phyloP scores from a whole-genome alignment of 2,888 invertebrate genomes.

The Acanthosoma haemorrhoidale region DNA sequence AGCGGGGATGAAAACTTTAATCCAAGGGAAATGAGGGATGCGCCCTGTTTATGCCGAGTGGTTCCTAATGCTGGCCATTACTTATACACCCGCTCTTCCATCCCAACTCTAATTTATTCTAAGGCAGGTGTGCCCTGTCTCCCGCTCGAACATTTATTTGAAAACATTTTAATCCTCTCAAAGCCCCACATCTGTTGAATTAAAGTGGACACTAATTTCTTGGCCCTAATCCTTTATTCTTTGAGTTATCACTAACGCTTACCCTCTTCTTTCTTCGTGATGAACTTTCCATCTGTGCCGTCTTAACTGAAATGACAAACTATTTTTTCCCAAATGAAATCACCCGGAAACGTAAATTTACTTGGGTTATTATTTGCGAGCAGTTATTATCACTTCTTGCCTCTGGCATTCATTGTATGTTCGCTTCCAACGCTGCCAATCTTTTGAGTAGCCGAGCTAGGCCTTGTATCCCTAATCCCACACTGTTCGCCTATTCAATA shows the following conservation, averaged over 20 bases:
- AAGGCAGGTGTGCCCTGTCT: slow-evolving; percentile 27
- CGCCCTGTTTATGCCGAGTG: slow-evolving; percentile 33
- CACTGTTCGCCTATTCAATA: too few species aligned
- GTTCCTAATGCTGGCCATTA: slow-evolving; percentile 30
- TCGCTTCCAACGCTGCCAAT: too few species aligned
- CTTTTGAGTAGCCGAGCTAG: too few species aligned
- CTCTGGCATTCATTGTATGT: too few species aligned
- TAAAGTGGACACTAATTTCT: slow-evolving; percentile 27
- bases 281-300: not conserved
- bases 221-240: slow-evolving; percentile 19
- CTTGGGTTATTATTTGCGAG: too few species aligned
- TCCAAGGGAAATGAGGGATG: slow-evolving; percentile 31
- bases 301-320: too few species aligned
- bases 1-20: slow-evolving; percentile 25
- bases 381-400: too few species aligned
- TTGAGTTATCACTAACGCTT: slow-evolving; percentile 6
- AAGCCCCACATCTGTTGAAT: slow-evolving; percentile 30
- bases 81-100: slow-evolving; percentile 18
- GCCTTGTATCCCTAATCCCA: too few species aligned
- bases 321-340: too few species aligned
- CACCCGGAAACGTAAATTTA: too few species aligned
- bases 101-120: slow-evolving; percentile 16
- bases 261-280: not conserved
- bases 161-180: slow-evolving; percentile 30
- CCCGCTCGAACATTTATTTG: slow-evolving; percentile 28